Evolutionary conservation across 2,113 vertebrate species (phyloP), one percentile per base, ranked within the genome.

Genomic region (Pholis gunnellus): DNA sequence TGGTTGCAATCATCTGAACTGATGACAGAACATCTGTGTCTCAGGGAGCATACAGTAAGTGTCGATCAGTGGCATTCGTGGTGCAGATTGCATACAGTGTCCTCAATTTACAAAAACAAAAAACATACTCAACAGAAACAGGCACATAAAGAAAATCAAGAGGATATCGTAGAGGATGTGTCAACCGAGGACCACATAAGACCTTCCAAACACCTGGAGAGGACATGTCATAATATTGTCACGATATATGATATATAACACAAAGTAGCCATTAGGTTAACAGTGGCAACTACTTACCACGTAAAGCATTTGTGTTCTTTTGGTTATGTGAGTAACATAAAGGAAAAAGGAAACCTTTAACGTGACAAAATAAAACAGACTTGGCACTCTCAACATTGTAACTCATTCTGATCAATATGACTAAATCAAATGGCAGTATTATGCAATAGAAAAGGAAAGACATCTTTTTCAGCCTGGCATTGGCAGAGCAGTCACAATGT

Each of bases 21-120:
- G 90, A 93, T 92, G 90, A 93, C 91, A 88, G 79, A 88, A 84
- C 81, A 83, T 83, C 89, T 91, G 89, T 72, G 87, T 87, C 88
- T 88, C 88, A 44, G 88, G 88, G 90, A 92, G 86, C 76, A 81
- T 92, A 94, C 91, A 93, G 91, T 92, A 79, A 91, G 93, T 94
- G 87, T 93, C 93, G 34, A 93, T 94, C 93, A 93, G 93, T 89
- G 94, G 93, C 94, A 93, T 93, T 90, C 81, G 84, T 90, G 93
- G 94, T 93, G 91, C 92, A 92, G 91, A 94, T 95, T 95, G 94
- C 94, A 95, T 95, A 95, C 91, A 83, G 79, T 92, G 89, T 93
- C 90, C 81, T 92, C 81, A 88, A 89, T 78, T 88, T 29, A 74
- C 72, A 27, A 72, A 79, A 60, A 44, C 10, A 71, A 74, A 52